Conservation (phyloP, 1,140 invertebrate species). For the Zophobas morio region DNA sequence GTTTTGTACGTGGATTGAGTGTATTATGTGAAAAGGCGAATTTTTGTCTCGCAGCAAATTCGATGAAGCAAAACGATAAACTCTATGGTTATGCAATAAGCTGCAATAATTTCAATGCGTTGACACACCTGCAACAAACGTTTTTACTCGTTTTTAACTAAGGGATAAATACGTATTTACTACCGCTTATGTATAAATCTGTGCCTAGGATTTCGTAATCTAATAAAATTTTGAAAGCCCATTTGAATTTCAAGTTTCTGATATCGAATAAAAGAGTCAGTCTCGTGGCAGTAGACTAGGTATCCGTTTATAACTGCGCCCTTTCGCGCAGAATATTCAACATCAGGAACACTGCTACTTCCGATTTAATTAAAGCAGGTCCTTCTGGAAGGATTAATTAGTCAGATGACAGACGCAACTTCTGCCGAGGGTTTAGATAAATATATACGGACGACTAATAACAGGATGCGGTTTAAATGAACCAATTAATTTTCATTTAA, state of each 20-base stretch:
- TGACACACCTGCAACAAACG: no score
- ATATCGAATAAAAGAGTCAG: conserved; percentile 36
- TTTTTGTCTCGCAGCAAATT: no score
- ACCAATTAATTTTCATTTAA: conserved; percentile 64
- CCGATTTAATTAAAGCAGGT: conserved; percentile 63
- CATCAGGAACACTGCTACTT: conserved; percentile 53
- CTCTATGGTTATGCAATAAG: no score
- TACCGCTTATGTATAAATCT: neutral
- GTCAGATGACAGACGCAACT: conserved; percentile 60
- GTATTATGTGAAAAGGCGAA: no score
- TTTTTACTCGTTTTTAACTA: no score
- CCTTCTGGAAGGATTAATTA: conserved; percentile 63
- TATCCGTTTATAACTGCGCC: conserved; percentile 38
- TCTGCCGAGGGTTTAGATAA: conserved; percentile 58
- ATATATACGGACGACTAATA: conserved; percentile 61
- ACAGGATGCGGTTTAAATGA: conserved; percentile 62
- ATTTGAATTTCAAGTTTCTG: conserved; percentile 30
- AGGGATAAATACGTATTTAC: no score
- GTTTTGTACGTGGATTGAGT: no score
- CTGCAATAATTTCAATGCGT: no score
- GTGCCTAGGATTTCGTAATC: conserved; percentile 1
- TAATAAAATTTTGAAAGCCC: conserved; percentile 28
- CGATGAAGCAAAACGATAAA: no score
- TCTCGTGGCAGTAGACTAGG: conserved; percentile 31
- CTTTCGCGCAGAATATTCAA: conserved; percentile 48